Base-by-base conservation (phyloP, 2,888 invertebrate species). In the Agrochola macilenta region DNA sequence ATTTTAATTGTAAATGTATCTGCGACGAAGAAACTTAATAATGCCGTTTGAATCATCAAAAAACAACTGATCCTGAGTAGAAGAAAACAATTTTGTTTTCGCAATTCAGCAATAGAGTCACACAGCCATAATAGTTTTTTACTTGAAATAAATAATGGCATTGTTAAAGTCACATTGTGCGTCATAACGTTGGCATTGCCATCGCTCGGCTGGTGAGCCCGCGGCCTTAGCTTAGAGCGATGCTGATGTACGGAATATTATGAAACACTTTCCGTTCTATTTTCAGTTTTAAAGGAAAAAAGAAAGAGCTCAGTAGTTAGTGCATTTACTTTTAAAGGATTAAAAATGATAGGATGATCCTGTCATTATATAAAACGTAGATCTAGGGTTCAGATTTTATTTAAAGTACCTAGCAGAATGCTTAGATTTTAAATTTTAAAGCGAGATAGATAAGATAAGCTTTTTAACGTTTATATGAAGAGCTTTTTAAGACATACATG, bases 1-100 rank as follows among this genome's bases (percentile, higher is more conserved):
- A 52, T 64, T 52, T 75, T 68, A 69, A 63, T 66, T 69, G 23
- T 60, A 74, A 68, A 69, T 61, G 58, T 79, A 63, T 83, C 70
- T 70, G 35, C 58, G 52, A 54, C 57, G 23, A 30, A 73, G 49
- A 69, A 73, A 73, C 69, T 83, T 69, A 69, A 69, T 78, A 81
- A 69, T 60, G 83, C 64, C 46, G 49, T 78, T 83, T 83, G 81
- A 71, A 66, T 74, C 66, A 70, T 58, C 73, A 68, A n/a, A 65
- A 82, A 64, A 79, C 79, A 84, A 71, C 43, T 58, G 70, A 82
- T 77, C 43, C 35, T 61, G 57, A 77, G 66, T 68, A 77, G 61
- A 58, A 82, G 70, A 74, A 79, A 79, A 79, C 74, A 60, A 83
- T 61, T 63, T 70, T 74, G 68, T 68, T 74, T 74, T 79, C 68